Percentiles rank a stretch among this genome's conserved stretches.
These are phyloP conservation scores for Drosophila nikananu DNA, from an alignment of 1,140 invertebrate species.

Conservation along the genomic window DNA sequence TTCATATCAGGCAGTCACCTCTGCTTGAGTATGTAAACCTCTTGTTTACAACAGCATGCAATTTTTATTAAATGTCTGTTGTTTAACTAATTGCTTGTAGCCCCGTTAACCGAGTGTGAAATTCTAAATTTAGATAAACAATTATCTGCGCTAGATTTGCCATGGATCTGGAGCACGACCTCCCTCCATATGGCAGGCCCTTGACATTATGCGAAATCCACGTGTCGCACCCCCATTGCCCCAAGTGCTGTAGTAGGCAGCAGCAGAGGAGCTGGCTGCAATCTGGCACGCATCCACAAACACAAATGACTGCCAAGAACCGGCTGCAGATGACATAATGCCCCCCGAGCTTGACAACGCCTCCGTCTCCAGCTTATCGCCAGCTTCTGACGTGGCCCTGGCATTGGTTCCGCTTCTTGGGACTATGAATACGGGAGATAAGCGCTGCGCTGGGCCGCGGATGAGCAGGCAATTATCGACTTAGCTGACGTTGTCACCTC, in stretches of 20 bases:
- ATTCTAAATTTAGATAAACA: slow-evolving; percentile 23
- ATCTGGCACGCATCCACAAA: slow-evolving; percentile 36
- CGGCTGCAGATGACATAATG: slow-evolving; percentile 50
- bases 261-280: slow-evolving; percentile 27
- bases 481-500: slow-evolving; percentile 52
- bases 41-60: slow-evolving; percentile 12
- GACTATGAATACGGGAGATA: slow-evolving; percentile 26
- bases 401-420: slow-evolving; percentile 37
- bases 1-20: neutral
- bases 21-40: neutral
- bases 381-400: slow-evolving; percentile 51
- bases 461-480: slow-evolving; percentile 48
- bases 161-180: slow-evolving; percentile 39
- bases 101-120: slow-evolving; percentile 16
- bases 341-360: slow-evolving; percentile 35
- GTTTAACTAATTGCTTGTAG: neutral
- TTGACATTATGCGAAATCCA: slow-evolving; percentile 72
- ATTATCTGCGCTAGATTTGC: slow-evolving; percentile 59
- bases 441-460: slow-evolving; percentile 7
- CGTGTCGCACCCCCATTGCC: slow-evolving; percentile 59
- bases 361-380: slow-evolving; percentile 32
- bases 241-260: neutral
- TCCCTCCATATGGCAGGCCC: slow-evolving; percentile 9
- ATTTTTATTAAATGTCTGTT: neutral
- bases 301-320: slow-evolving; percentile 8